A percentile compares a stretch with the other conserved stretches of the same genome.
Conservation (phyloP, 2,888 invertebrate genomes). For the Yponomeuta cagnagella region DNA sequence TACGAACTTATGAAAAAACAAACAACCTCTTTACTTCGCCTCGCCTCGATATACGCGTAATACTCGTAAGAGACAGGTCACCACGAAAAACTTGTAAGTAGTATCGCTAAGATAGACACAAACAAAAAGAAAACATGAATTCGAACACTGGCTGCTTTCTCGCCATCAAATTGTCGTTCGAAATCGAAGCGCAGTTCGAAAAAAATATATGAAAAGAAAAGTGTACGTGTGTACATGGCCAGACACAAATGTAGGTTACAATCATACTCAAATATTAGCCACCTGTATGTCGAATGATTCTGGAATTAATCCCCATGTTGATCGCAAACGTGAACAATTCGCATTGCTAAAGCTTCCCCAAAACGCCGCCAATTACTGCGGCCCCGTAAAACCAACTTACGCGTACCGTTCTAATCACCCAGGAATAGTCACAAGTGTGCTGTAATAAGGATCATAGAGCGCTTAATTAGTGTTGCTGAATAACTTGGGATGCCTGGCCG, state of each 20-base stretch:
- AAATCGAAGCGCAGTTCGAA: too few relatives aligned
- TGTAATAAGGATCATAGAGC: not conserved
- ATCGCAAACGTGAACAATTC: not conserved
- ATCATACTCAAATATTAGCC: not conserved
- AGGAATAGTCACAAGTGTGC: not conserved
- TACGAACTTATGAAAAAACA: too few relatives aligned
- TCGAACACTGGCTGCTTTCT: too few relatives aligned
- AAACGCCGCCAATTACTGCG: not conserved
- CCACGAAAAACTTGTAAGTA: too few relatives aligned
- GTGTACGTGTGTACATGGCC: not conserved
- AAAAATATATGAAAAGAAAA: not conserved
- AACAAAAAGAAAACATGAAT: too few relatives aligned
- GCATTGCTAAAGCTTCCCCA: not conserved
- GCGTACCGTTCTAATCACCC: not conserved
- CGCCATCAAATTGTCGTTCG: too few relatives aligned
- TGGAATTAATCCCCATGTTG: not conserved
- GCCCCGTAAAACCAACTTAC: not conserved
- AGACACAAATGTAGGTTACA: not conserved
- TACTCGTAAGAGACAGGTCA: too few relatives aligned
- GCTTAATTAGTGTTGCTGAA: not conserved
- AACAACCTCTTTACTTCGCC: too few relatives aligned
- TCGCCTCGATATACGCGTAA: too few relatives aligned
- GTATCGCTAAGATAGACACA: too few relatives aligned
- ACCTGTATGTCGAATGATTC: not conserved
- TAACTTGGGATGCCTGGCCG: not conserved